These are phyloP conservation scores for Pristiophorus japonicus DNA, from an alignment of 2,113 vertebrate genomes.

Conservation along the genomic window DNA sequence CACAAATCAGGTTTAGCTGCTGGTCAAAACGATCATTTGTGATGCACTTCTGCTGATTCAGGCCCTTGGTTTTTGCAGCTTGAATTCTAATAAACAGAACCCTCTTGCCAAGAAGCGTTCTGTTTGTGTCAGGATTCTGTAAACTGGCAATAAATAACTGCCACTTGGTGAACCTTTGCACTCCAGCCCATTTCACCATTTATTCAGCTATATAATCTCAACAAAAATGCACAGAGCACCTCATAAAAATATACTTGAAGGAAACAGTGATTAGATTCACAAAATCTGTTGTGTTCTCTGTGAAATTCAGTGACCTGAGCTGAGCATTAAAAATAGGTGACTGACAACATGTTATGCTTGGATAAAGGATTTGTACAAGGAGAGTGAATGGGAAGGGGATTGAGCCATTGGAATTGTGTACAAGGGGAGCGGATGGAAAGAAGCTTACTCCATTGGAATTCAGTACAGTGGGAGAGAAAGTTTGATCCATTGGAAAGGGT, in stretches of 20 bases:
- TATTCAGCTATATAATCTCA: not conserved
- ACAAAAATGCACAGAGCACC: not conserved
- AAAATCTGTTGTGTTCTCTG: not conserved
- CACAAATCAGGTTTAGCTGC: conserved; percentile 28
- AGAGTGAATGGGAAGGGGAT: not conserved
- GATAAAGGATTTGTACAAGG: not conserved
- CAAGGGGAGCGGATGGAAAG: not conserved
- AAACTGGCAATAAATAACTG: conserved; percentile 31
- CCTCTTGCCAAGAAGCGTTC: conserved; percentile 9
- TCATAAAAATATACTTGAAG: not conserved
- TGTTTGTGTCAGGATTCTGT: conserved; percentile 25
- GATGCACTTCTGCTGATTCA: conserved; percentile 29
- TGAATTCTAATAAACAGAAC: conserved; percentile 28
- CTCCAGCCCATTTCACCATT: not conserved
- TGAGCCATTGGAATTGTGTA: not conserved
- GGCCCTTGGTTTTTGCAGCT: not conserved
- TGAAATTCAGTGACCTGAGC: not conserved
- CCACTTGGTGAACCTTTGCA: conserved; percentile 17
- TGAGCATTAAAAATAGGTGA: not conserved
- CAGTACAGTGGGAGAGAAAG: not conserved
- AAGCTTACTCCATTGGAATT: not conserved
- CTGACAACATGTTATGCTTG: not conserved
- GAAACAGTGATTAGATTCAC: not conserved
- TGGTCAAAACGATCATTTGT: conserved; percentile 24
- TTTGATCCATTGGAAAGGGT: not conserved